Evolutionary conservation across 2,888 invertebrate genomes (phyloP).

Genomic region (Stenolophus ochropezus): DNA sequence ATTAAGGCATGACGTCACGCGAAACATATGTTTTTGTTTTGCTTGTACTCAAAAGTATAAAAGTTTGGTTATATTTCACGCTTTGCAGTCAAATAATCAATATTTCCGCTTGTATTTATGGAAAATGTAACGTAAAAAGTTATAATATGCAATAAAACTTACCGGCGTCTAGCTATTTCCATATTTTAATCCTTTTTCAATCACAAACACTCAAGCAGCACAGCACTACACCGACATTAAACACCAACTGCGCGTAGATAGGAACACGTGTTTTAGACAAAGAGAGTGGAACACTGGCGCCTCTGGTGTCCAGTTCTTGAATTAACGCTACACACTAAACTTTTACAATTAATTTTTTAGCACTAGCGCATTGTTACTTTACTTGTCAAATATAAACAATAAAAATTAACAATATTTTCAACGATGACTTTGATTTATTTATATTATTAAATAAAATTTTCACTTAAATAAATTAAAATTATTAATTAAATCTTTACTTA

Average conservation of each 20-base stretch:
- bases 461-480: no score
- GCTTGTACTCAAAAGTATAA: slow-evolving; percentile 1
- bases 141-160: slow-evolving; percentile 53
- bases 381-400: slow-evolving; percentile 27
- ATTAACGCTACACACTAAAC: slow-evolving; percentile 5
- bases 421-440: no score
- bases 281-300: slow-evolving; percentile 47
- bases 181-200: slow-evolving; percentile 60
- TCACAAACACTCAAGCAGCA: slow-evolving; percentile 27
- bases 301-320: slow-evolving; percentile 40
- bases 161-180: slow-evolving; percentile 66
- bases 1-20: slow-evolving; percentile 17
- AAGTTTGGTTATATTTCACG: slow-evolving; percentile 44
- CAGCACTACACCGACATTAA: slow-evolving; percentile 19
- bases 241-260: slow-evolving; percentile 12
- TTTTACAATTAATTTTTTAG: slow-evolving; percentile 1
- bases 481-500: no score
- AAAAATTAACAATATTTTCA: no score
- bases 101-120: not conserved
- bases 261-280: slow-evolving; percentile 56
- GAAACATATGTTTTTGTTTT: slow-evolving; percentile 52
- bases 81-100: slow-evolving; percentile 23
- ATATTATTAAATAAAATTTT: no score
- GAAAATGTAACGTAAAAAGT: not conserved
- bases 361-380: slow-evolving; percentile 5